Percentiles rank a stretch among this genome's conserved stretches.
These are phyloP conservation scores for Bombus cullumanus DNA, from an alignment of 1,140 invertebrate genomes.

Conservation along the genomic window DNA sequence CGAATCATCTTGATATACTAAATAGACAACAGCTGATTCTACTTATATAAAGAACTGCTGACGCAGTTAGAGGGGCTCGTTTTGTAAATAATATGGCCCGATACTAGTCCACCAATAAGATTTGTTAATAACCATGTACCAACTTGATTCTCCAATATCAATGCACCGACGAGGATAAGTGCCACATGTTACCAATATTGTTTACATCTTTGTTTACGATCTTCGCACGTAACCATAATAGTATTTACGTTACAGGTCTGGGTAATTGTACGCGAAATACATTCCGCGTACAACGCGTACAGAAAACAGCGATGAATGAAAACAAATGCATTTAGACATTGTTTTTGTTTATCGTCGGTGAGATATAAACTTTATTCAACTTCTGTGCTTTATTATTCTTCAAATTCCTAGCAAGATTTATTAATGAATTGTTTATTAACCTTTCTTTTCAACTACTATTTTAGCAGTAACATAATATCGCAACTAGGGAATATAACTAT, in stretches of 20 bases:
- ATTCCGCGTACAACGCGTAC: no score
- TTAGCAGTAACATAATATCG: no score
- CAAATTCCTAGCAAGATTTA: background rate
- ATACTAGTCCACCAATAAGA: constrained; percentile 2
- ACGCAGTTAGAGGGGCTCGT: background rate
- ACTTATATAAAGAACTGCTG: constrained; percentile 20
- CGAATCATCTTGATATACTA: constrained; percentile 1
- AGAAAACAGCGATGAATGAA: background rate
- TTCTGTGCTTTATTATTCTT: background rate
- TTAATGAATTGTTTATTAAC: background rate
- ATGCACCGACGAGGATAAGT: background rate
- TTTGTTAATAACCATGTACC: background rate
- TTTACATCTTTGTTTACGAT: background rate
- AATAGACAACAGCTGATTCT: background rate
- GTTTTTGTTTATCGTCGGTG: no score
- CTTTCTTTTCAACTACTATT: background rate
- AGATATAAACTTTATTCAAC: background rate
- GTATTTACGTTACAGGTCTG: background rate
- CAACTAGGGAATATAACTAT: background rate
- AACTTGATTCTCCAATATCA: background rate
- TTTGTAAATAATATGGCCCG: constrained; percentile 28
- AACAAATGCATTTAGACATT: background rate
- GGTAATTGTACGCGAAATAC: background rate
- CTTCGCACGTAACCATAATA: background rate
- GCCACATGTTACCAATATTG: background rate